Percentiles rank a stretch among this genome's conserved stretches.
Conservation (phyloP, 2,888 invertebrate species). For the Drosophila pseudotalamancana region DNA sequence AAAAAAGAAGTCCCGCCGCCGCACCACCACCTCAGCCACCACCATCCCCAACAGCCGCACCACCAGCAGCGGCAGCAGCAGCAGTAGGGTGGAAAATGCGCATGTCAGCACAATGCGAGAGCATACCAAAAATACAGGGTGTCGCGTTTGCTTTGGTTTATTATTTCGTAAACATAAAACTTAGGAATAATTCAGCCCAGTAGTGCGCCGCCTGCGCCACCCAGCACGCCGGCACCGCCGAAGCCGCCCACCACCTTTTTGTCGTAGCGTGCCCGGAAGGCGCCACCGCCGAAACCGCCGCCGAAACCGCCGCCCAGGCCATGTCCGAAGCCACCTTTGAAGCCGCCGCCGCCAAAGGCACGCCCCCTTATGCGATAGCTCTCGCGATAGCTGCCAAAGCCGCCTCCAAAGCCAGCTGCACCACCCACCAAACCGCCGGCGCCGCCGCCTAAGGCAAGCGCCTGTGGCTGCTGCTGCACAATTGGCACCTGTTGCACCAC, state of each 20-base stretch:
- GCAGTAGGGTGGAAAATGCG: constrained; percentile 70
- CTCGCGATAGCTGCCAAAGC: constrained; percentile 76
- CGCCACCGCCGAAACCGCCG: constrained; percentile 52
- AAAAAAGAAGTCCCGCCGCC: constrained; percentile 21
- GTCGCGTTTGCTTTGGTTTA: constrained; percentile 25
- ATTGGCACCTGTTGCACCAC: constrained; percentile 52
- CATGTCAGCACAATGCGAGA: constrained; percentile 71
- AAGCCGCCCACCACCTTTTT: constrained; percentile 64
- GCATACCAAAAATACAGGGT: constrained; percentile 68
- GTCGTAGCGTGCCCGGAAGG: constrained; percentile 64
- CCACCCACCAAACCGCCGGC: constrained; percentile 41
- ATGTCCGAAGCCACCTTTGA: constrained; percentile 51
- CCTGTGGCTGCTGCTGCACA: constrained; percentile 52
- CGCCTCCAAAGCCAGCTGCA: constrained; percentile 57
- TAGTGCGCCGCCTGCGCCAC: constrained; percentile 38
- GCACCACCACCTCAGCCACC: constrained; percentile 21
- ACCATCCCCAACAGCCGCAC: constrained; percentile 1
- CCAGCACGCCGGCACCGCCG: constrained; percentile 57
- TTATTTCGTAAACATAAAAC: constrained; percentile 16
- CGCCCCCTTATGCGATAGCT: constrained; percentile 63
- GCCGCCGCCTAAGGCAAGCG: constrained; percentile 44
- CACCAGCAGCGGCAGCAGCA: constrained; percentile 4
- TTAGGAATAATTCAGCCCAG: constrained; percentile 20
- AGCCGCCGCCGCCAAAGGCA: constrained; percentile 69
- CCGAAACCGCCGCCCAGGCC: constrained; percentile 40